phyloP scores from a whole-genome alignment of 2,113 vertebrate species.

The Ramphastos sulfuratus region DNA sequence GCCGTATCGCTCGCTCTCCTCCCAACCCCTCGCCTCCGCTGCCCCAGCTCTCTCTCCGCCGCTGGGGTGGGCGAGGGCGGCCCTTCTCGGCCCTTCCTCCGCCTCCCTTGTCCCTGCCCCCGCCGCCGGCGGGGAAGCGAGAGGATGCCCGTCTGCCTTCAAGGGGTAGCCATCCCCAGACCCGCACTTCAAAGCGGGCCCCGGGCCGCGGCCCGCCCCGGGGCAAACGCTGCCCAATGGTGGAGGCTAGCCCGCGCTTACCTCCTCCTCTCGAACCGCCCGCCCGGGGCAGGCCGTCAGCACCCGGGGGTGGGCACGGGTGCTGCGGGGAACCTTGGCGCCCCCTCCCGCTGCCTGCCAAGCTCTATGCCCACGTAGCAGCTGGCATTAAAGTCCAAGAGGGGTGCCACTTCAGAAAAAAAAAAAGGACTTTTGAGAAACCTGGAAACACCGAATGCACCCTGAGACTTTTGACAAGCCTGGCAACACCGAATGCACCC shows the following conservation, averaged over 20 bases:
- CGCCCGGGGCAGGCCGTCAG: not conserved
- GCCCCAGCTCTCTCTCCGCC: not conserved
- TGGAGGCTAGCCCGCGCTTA: not conserved
- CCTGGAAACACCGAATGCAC: not conserved
- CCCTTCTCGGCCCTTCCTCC: not conserved
- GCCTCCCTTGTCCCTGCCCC: not conserved
- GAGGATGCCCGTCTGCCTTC: slow-evolving; percentile 12
- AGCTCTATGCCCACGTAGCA: accelerated
- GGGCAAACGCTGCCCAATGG: not conserved
- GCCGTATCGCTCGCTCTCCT: not conserved
- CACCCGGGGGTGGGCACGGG: not conserved
- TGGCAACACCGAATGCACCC: not conserved
- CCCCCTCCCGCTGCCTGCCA: not conserved
- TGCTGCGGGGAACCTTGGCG: not conserved
- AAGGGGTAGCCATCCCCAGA: slow-evolving; percentile 29
- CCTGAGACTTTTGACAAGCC: not conserved
- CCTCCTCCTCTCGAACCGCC: not conserved
- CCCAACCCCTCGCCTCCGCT: not conserved
- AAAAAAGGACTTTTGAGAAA: not conserved
- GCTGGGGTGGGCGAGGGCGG: not conserved
- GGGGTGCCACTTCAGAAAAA: not conserved
- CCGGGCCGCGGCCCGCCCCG: slow-evolving; percentile 49
- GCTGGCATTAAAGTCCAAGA: accelerated
- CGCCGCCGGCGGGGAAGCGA: not conserved
- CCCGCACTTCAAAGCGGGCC: not conserved